Base-by-base conservation (phyloP, 2,888 invertebrate species). In the Malthinus flaveolus region DNA sequence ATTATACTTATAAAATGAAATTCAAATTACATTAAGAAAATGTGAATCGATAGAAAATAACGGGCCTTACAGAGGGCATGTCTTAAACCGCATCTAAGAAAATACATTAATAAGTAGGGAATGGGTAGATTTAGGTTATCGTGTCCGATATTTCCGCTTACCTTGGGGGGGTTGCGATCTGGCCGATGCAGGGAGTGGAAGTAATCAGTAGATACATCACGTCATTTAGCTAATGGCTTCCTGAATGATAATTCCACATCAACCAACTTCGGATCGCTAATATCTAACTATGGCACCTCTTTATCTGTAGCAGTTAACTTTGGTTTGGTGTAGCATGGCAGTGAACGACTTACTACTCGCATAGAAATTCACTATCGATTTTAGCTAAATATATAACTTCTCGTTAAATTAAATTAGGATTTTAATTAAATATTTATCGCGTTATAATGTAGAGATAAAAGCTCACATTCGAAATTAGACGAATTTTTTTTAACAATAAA, bases 211-310 rank as follows among this genome's bases (percentile, higher is more conserved):
- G 75, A 76, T 77, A 76, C 76, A 75, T 77, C 77, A 78, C 75
- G 76, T 78, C 79, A 78, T 79, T 78, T 78, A 74, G 77, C 77
- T 79, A 78, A 79, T 78, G 78, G 78, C 75, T 78, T 78, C 78
- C 78, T 77, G 75, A 76, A 78, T 77, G 75, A 71, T 79, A 78
- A 79, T 78, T 76, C 77, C 65, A 69, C 70, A 71, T 72, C 71
- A 48, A 50, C 62, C 62, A 65, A 67, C 66, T 67, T 62, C 59
- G 62, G 66, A 67, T 68, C 66, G 69, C 66, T 69, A 69, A 70
- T 69, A 70, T 69, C 65, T 51, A 51, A 48, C 47, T 61, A 62
- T 59, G 64, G 54, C 53, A 54, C 56, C 56, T 64, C 68, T 68
- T 68, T 68, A 66, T 66, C 65, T 65, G 62, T 64, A 56, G 50